Evolutionary conservation across 2,113 vertebrate species (phyloP).

Genomic region (Noturus placidus): DNA sequence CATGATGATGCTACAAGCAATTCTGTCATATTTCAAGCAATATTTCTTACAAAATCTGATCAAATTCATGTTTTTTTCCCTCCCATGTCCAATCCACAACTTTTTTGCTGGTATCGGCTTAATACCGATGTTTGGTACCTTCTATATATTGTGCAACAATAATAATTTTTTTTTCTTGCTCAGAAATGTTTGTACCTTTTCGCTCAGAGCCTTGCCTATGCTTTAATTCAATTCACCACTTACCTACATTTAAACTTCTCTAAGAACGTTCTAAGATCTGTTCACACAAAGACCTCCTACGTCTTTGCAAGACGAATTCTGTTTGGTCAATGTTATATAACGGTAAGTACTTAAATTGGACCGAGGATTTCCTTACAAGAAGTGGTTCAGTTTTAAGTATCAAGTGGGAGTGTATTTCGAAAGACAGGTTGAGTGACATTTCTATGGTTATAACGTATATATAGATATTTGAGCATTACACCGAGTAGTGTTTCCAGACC

Average conservation of each 20-base stretch:
- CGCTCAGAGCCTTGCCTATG: neutral
- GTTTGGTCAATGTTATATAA: slow-evolving; percentile 8
- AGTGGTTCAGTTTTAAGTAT: neutral
- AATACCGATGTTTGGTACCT: neutral
- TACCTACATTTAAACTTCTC: neutral
- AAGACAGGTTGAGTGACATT: neutral
- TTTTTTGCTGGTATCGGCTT: neutral
- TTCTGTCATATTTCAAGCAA: neutral
- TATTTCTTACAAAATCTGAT: neutral
- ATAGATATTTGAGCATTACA: neutral
- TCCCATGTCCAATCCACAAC: neutral
- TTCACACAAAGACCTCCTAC: neutral
- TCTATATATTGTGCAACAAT: neutral
- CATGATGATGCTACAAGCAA: neutral
- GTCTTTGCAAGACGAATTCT: slow-evolving; percentile 1
- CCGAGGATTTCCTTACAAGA: slow-evolving; percentile 20
- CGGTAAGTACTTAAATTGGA: slow-evolving; percentile 1
- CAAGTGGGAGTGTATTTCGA: neutral
- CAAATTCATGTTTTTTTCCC: neutral
- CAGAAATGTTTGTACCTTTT: neutral
- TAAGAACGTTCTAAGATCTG: neutral
- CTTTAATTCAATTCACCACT: neutral
- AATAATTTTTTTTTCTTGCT: neutral
- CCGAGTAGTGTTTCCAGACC: neutral
- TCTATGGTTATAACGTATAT: neutral